These are phyloP conservation scores for Shargacucullia verbasci DNA, from an alignment of 2,888 invertebrate species.

Conservation along the genomic window DNA sequence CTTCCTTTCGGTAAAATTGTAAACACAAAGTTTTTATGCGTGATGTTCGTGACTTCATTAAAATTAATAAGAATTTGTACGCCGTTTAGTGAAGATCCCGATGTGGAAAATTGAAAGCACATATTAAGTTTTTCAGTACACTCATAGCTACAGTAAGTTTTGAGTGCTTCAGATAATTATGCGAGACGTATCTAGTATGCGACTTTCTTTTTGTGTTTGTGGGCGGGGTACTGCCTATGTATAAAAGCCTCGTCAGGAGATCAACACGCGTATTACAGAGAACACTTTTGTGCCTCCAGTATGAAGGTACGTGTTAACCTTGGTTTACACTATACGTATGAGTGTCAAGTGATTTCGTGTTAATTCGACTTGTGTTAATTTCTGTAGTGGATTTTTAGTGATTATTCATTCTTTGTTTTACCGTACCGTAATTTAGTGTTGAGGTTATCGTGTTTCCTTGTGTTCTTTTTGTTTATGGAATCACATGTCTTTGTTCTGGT, in stretches of 20 bases:
- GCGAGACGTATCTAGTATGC: constrained; percentile 43
- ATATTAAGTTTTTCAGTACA: too few species aligned
- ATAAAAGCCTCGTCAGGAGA: constrained; percentile 75
- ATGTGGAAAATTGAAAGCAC: too few species aligned
- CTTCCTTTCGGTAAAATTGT: too few species aligned
- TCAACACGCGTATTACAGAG: constrained; percentile 72
- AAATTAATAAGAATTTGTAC: too few species aligned
- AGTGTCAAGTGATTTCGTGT: constrained; percentile 50
- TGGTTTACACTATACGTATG: constrained; percentile 37
- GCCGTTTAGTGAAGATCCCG: too few species aligned
- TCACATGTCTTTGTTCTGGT: too few species aligned
- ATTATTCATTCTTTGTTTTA: neutral
- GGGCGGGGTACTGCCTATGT: constrained; percentile 80
- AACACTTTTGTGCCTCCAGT: constrained; percentile 71
- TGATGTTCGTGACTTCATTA: too few species aligned
- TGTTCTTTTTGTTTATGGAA: too few species aligned
- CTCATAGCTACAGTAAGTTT: constrained; percentile 1
- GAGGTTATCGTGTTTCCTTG: too few species aligned
- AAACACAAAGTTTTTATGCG: too few species aligned
- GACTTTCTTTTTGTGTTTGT: constrained; percentile 74
- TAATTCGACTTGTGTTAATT: constrained; percentile 29
- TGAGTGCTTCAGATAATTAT: constrained; percentile 22
- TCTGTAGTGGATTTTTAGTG: constrained; percentile 11
- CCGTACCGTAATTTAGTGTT: neutral
- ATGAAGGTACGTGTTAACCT: constrained; percentile 79